phyloP scores from a whole-genome alignment of 2,888 invertebrate species.

The Eudasyphora cyanicolor region DNA sequence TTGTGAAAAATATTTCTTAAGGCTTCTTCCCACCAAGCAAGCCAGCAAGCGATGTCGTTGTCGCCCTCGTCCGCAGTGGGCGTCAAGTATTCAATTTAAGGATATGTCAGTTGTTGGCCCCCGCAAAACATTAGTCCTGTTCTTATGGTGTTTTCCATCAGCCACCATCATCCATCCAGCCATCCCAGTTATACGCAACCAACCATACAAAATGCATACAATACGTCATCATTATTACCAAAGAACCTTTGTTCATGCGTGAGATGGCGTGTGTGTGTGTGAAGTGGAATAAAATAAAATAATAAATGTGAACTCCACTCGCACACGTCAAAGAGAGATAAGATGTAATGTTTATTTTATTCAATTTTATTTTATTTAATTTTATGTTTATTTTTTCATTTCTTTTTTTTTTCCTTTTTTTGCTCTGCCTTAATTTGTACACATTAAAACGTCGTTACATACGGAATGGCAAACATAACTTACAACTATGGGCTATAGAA shows the following conservation, averaged over 20 bases:
- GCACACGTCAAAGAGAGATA: neutral
- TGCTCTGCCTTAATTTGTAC: conserved; percentile 31
- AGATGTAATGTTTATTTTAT: conserved; percentile 46
- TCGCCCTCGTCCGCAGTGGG: too few species aligned
- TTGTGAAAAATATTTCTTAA: too few species aligned
- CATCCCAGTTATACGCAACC: too few species aligned
- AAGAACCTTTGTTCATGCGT: neutral
- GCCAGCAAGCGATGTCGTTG: too few species aligned
- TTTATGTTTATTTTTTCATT: conserved; percentile 9
- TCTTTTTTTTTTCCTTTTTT: neutral
- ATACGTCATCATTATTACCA: neutral
- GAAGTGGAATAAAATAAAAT: neutral
- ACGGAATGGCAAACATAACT: conserved; percentile 18
- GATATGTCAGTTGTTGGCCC: too few species aligned
- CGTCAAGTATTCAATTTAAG: too few species aligned
- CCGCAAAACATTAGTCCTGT: too few species aligned
- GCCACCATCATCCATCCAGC: too few species aligned
- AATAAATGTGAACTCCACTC: neutral
- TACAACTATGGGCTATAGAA: neutral
- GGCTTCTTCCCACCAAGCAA: too few species aligned
- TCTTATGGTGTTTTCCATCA: too few species aligned
- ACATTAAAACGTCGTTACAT: conserved; percentile 32
- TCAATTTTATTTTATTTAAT: conserved; percentile 37
- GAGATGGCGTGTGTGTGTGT: neutral
- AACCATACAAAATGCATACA: neutral